These are phyloP conservation scores for Hydractinia echinata DNA, from an alignment of 30 jellyfish, hydroid and myxozoan genomes.

Conservation along the genomic window DNA sequence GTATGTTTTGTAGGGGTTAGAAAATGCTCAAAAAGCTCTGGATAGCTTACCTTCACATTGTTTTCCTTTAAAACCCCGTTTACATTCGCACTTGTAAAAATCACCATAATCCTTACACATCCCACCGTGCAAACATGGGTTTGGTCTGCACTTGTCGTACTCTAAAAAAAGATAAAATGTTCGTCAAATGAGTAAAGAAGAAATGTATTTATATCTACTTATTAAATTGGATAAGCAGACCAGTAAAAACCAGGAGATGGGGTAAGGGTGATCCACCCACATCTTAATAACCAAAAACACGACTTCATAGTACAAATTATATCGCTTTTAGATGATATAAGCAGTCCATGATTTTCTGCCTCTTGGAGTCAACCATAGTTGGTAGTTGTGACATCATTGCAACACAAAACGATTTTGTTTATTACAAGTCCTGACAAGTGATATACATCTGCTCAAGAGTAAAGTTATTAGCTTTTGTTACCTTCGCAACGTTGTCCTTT, in stretches of 20 bases:
- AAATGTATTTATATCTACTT: not conserved
- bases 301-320: too few relatives aligned
- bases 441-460: too few relatives aligned
- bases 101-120: slow-evolving; percentile 77
- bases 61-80: slow-evolving; percentile 81
- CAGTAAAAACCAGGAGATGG: too few relatives aligned
- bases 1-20: not conserved
- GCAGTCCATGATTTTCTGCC: too few relatives aligned
- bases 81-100: slow-evolving; percentile 81
- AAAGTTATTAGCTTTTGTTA: slow-evolving; percentile 12
- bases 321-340: too few relatives aligned
- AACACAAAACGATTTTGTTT: too few relatives aligned
- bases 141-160: slow-evolving; percentile 86
- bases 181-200: not conserved
- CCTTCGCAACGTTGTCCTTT: slow-evolving; percentile 94
- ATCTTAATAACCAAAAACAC: too few relatives aligned
- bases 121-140: slow-evolving; percentile 89
- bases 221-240: not conserved
- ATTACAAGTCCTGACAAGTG: too few relatives aligned
- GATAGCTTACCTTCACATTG: slow-evolving; percentile 84
- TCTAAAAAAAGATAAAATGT: slow-evolving; percentile 33
- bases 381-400: too few relatives aligned
- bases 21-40: not conserved
- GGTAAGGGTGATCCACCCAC: too few relatives aligned
- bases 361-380: too few relatives aligned